Conservation (phyloP, 64 coral and sea anemone species). For the Acropora yongei region DNA sequence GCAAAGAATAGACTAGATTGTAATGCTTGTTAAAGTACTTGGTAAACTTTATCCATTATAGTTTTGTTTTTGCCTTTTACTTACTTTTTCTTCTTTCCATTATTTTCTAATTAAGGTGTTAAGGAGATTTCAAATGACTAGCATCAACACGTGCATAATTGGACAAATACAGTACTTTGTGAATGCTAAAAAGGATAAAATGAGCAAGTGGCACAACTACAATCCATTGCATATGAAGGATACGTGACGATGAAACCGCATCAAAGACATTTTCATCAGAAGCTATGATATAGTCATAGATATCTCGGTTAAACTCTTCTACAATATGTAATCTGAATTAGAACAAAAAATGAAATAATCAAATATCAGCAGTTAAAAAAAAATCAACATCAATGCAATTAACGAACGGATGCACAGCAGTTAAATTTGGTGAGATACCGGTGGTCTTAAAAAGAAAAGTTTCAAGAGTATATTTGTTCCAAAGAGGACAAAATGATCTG, state of each 20-base stretch:
- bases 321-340: constrained; percentile 88
- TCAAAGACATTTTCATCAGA: constrained; percentile 93
- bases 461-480: too few species aligned
- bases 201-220: background rate
- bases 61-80: background rate
- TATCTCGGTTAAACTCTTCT: constrained; percentile 96
- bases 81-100: constrained; percentile 66
- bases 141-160: background rate
- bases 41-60: background rate
- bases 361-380: background rate
- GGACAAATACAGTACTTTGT: too few species aligned
- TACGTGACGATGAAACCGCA: constrained; percentile 61
- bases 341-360: background rate
- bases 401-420: too few species aligned
- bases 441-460: too few species aligned
- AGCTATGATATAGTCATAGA: constrained; percentile 99
- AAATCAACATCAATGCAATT: background rate
- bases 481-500: too few species aligned
- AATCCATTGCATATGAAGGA: constrained; percentile 41
- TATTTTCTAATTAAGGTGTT: background rate
- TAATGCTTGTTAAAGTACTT: background rate
- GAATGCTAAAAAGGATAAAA: too few species aligned
- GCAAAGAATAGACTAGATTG: too few species aligned
- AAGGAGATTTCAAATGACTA: background rate
- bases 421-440: too few species aligned